Conservation (phyloP, 2,888 invertebrate genomes). For the Zygothrica quintamaculata region DNA sequence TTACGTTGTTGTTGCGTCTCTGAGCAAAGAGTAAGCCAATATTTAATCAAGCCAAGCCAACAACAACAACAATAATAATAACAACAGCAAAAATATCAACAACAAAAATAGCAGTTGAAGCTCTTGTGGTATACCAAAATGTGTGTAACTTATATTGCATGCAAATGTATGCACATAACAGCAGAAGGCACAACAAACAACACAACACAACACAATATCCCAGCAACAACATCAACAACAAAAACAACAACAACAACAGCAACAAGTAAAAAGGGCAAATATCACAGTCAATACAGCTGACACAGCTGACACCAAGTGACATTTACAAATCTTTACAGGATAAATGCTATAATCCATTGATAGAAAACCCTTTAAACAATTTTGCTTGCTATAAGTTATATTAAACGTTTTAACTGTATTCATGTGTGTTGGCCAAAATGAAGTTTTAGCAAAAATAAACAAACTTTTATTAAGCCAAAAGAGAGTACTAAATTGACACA, state of each 20-base stretch:
- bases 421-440: too few species aligned
- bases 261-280: conserved; percentile 7
- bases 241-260: neutral
- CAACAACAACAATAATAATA: conserved; percentile 24
- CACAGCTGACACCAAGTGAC: conserved; percentile 49
- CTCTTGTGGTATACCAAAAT: conserved; percentile 31
- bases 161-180: conserved; percentile 64
- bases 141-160: conserved; percentile 49
- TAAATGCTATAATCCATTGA: conserved; percentile 49
- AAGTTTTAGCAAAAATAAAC: neutral
- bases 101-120: conserved; percentile 9
- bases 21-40: conserved; percentile 54
- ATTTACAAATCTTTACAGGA: conserved; percentile 31
- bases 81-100: conserved; percentile 22
- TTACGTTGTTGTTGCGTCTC: conserved; percentile 36
- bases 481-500: conserved; percentile 49
- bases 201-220: conserved; percentile 14
- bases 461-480: conserved; percentile 33
- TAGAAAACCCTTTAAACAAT: conserved; percentile 4
- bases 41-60: conserved; percentile 43
- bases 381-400: neutral
- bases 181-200: conserved; percentile 16
- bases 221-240: conserved; percentile 24
- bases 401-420: too few species aligned
- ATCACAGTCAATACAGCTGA: conserved; percentile 13